Conservation (phyloP, 1,140 invertebrate genomes). For the Heterodera carotae region DNA sequence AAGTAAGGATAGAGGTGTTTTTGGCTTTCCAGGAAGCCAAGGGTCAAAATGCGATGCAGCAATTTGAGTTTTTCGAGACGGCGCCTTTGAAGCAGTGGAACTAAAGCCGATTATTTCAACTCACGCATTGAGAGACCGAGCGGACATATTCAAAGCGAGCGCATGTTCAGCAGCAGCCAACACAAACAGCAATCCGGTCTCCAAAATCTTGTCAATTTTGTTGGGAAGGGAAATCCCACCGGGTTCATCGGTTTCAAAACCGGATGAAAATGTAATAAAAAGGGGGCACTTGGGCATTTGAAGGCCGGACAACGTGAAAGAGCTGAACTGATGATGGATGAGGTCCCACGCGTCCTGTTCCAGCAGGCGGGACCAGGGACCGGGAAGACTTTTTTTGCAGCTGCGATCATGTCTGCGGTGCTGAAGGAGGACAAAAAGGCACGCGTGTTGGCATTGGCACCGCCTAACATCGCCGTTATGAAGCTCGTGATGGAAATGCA, state of each 20-base stretch:
- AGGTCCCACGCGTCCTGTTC: neutral
- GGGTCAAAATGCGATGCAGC: neutral
- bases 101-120: neutral
- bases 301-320: neutral
- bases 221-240: neutral
- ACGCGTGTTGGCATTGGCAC: neutral
- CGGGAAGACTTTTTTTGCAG: neutral
- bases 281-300: neutral
- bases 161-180: neutral
- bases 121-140: neutral
- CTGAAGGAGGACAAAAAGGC: neutral
- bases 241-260: neutral
- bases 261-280: no score
- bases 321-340: neutral
- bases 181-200: no score
- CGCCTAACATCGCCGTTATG: conserved; percentile 2
- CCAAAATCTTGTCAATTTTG: neutral
- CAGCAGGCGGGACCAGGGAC: neutral
- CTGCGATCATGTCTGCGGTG: neutral
- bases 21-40: neutral
- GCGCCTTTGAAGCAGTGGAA: neutral
- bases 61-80: neutral
- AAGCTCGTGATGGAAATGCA: conserved; percentile 14
- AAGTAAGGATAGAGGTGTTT: neutral
- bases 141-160: neutral